Conservation (phyloP, 2,797 vertebrate genomes). For the Limnodromus scolopaceus region DNA sequence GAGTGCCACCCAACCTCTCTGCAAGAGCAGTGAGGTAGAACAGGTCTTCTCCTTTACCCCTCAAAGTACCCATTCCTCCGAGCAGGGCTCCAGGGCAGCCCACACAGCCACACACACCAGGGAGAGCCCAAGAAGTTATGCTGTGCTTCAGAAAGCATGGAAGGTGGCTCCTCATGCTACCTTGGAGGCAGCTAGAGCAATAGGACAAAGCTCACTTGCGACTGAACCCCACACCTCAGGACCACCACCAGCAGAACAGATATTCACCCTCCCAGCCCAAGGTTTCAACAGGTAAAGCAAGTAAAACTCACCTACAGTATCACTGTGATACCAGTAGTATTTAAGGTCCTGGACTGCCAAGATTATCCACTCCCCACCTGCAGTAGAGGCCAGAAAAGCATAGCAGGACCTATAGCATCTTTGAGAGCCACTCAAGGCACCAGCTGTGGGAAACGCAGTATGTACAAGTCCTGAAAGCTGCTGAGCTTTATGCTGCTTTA, state of each 20-base stretch:
- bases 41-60: neutral
- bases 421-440: neutral
- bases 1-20: neutral
- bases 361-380: neutral
- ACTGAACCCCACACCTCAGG: neutral
- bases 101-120: neutral
- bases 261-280: neutral
- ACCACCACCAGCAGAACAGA: neutral
- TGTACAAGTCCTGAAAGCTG: neutral
- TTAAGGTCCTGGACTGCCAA: neutral
- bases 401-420: neutral
- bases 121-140: neutral
- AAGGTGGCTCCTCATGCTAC: neutral
- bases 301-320: neutral
- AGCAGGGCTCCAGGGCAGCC: neutral
- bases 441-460: neutral
- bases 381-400: neutral
- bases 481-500: neutral
- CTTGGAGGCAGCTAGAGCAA: neutral
- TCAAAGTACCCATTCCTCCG: neutral
- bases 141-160: neutral
- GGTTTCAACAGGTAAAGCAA: neutral
- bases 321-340: neutral
- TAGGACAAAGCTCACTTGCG: neutral
- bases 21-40: neutral